phyloP scores from a whole-genome alignment of 2,113 vertebrate genomes.

The Tylochromis polylepis region DNA sequence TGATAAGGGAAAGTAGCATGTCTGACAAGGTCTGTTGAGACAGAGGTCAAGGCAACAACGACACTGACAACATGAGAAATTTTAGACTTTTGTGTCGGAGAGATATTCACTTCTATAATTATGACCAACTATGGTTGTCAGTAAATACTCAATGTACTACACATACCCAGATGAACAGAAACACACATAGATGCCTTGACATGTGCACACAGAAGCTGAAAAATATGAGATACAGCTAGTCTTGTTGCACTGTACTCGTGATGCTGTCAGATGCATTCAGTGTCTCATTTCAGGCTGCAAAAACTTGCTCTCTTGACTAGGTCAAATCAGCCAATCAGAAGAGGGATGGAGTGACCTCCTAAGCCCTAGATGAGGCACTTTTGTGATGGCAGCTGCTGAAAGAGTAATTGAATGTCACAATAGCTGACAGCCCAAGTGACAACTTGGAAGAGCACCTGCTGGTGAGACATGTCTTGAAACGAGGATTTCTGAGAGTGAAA shows the following conservation, averaged over 20 bases:
- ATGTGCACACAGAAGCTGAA: not conserved
- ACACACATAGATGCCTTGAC: not conserved
- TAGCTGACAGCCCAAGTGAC: conserved; percentile 45
- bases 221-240: not conserved
- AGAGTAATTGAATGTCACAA: conserved; percentile 66
- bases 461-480: conserved; percentile 24
- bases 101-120: not conserved
- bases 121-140: not conserved
- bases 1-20: not conserved
- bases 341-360: conserved; percentile 27
- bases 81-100: not conserved
- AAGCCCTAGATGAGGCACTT: conserved; percentile 8
- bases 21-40: not conserved
- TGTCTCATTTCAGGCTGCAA: conserved; percentile 30
- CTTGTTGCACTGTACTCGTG: not conserved
- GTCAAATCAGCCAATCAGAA: conserved; percentile 44
- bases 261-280: conserved; percentile 36
- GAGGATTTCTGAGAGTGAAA: conserved; percentile 32
- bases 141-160: not conserved
- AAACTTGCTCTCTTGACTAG: conserved; percentile 30
- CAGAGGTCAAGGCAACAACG: not conserved
- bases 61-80: not conserved
- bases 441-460: conserved; percentile 46
- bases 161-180: not conserved
- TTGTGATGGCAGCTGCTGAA: conserved; percentile 31